Base-by-base conservation (phyloP, 2,888 invertebrate species). In the Steromphala cineraria region DNA sequence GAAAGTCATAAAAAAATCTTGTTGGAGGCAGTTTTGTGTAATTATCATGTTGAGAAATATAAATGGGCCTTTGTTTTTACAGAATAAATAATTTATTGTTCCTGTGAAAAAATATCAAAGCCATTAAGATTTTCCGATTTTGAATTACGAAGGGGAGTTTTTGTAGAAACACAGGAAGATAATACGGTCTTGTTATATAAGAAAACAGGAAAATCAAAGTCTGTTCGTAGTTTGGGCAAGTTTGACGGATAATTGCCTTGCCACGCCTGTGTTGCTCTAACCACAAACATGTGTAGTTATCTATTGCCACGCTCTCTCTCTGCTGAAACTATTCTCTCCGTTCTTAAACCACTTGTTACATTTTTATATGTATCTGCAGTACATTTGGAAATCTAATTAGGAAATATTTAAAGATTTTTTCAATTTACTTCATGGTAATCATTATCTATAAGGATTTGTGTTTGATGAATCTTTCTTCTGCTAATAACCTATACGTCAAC, bases 31-130 rank as follows among this genome's bases (percentile, higher is more conserved):
- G 62, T 62, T 62, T 62, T 62, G 62, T 28, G 28, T 62, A 62
- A 62, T 62, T 62, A 62, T 62, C 62, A 62, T 62, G 62, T 62
- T 24, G 62, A 62, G 62, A 62, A 62, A 62, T 62, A 62, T 62
- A 62, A 62, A 62, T 62, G 62, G 62, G 62, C 62, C 62, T 62
- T 62, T 62, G 62, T 62, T 62, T 62, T 62, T 62, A 24, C 62
- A 62, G 62, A 24, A 24, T 62, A 62, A 62, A 62, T 62, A 28
- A 62, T 62, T 62, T 62, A 62, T 62, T 62, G 62, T 62, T 62
- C 28, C 4, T 24, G 28, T 62, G 62, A 62, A 62, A 62, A 62
- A 62, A 62, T 62, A 62, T 28, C 24, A 62, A 62, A 62, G 62
- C 62, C 62, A 62, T 62, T 62, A 62, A 62, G 62, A 62, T 28